These are phyloP conservation scores for Theocolax elegans DNA, from an alignment of 1,140 invertebrate genomes.

Conservation along the genomic window DNA sequence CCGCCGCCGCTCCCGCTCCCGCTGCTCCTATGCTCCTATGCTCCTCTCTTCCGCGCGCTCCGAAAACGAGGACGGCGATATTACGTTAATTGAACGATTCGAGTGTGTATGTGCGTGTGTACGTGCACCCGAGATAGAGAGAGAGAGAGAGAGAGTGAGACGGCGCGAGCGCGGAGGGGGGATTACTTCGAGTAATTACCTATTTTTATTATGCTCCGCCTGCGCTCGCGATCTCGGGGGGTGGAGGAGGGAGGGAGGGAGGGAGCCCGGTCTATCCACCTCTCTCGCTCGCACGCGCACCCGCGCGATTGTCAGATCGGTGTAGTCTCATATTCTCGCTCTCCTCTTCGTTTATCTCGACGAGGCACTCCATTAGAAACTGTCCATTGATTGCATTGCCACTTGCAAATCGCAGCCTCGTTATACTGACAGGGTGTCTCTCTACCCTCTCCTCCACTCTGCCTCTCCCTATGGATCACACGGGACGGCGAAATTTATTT, in stretches of 20 bases:
- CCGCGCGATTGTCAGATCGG: conserved; percentile 17
- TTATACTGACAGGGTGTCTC: conserved; percentile 19
- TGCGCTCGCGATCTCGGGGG: conserved; percentile 39
- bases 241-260: too few relatives aligned
- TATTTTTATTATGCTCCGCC: conserved; percentile 67
- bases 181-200: conserved; percentile 66
- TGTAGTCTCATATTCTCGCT: conserved; percentile 36
- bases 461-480: not conserved
- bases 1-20: too few relatives aligned
- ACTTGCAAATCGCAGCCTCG: conserved; percentile 46
- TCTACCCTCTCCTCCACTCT: not conserved
- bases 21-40: too few relatives aligned
- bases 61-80: conserved; percentile 42
- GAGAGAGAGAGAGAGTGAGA: conserved; percentile 25
- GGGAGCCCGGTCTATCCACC: too few relatives aligned
- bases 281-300: conserved; percentile 10
- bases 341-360: conserved; percentile 39
- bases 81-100: conserved; percentile 67
- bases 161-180: conserved; percentile 45
- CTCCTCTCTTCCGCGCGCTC: not conserved
- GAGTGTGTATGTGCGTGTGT: conserved; percentile 17
- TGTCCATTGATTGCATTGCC: conserved; percentile 47
- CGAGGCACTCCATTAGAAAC: conserved; percentile 45
- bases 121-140: not conserved
- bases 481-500: conserved; percentile 12